These are phyloP conservation scores for Potamilus streckersoni DNA, from an alignment of 1,140 invertebrate species.

Conservation along the genomic window DNA sequence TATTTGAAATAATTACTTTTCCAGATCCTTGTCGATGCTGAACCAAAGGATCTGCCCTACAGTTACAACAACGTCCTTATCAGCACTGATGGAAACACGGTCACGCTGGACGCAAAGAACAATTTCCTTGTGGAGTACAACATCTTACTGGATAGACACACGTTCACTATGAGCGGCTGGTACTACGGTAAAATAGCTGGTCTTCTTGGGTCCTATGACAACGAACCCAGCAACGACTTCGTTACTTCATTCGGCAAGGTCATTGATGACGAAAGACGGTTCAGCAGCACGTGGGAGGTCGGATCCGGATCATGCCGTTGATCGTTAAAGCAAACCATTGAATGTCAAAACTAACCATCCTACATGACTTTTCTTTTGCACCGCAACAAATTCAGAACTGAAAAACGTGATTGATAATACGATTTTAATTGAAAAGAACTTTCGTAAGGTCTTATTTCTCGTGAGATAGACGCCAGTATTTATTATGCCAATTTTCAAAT, in stretches of 20 bases:
- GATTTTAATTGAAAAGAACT: too few relatives aligned
- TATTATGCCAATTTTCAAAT: too few relatives aligned
- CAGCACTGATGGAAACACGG: conserved; percentile 46
- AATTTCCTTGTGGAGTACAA: conserved; percentile 60
- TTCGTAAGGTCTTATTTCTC: too few relatives aligned
- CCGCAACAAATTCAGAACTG: too few relatives aligned
- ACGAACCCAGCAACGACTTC: conserved; percentile 86
- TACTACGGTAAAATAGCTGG: conserved; percentile 85
- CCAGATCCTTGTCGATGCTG: conserved; percentile 68
- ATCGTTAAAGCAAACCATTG: neutral
- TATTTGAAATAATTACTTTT: conserved; percentile 9
- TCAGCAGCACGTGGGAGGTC: conserved; percentile 42
- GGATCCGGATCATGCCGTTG: conserved; percentile 24
- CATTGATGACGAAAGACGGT: conserved; percentile 59
- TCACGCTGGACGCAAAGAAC: conserved; percentile 60
- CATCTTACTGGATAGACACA: conserved; percentile 49
- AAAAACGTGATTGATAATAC: too few relatives aligned
- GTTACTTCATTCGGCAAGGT: conserved; percentile 71
- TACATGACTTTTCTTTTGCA: too few relatives aligned
- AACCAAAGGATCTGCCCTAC: conserved; percentile 71
- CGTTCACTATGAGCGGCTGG: conserved; percentile 69
- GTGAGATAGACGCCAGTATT: too few relatives aligned
- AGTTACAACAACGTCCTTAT: conserved; percentile 71
- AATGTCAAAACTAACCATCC: neutral
- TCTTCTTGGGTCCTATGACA: conserved; percentile 87